A percentile compares a stretch with the other conserved stretches of the same genome.
Conservation (phyloP, 2,797 vertebrate species). For the Selene dorsalis region DNA sequence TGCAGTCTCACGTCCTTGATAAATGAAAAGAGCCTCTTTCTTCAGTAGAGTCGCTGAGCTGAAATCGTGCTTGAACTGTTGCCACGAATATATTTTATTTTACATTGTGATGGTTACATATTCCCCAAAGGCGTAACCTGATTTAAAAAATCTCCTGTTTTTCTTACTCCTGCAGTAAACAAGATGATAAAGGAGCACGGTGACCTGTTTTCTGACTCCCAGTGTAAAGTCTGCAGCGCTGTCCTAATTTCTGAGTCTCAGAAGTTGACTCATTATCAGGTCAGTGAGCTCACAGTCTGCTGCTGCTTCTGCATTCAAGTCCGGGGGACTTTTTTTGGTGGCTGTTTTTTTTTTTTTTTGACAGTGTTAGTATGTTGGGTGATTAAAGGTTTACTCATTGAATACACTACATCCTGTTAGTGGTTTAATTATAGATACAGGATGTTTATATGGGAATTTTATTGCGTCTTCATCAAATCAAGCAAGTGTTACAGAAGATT, state of each 20-base stretch:
- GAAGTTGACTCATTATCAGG: conserved; percentile 96
- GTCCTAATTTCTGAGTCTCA: conserved; percentile 96
- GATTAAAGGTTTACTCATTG: not conserved
- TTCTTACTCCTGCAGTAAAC: conserved; percentile 83
- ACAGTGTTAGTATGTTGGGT: not conserved
- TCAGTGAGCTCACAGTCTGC: conserved; percentile 69
- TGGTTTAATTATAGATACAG: not conserved
- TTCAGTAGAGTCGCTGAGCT: not conserved
- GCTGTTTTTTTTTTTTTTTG: not conserved
- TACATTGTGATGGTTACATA: conserved; percentile 9
- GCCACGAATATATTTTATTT: not conserved
- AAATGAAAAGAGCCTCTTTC: conserved; percentile 4
- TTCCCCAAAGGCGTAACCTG: conserved; percentile 46
- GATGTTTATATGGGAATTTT: not conserved
- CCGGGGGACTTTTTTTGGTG: conserved; percentile 20
- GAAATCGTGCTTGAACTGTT: conserved; percentile 13
- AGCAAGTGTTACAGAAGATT: not conserved
- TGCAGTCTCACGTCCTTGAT: not conserved
- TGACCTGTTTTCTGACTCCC: conserved; percentile 92
- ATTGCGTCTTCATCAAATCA: not conserved
- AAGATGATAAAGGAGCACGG: conserved; percentile 93
- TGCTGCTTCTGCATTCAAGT: conserved; percentile 15
- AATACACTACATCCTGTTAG: not conserved
- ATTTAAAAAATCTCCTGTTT: conserved; percentile 29
- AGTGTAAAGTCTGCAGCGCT: conserved; percentile 96